Base-by-base conservation (phyloP, 2,113 vertebrate genomes). In the Xiphophorus couchianus region DNA sequence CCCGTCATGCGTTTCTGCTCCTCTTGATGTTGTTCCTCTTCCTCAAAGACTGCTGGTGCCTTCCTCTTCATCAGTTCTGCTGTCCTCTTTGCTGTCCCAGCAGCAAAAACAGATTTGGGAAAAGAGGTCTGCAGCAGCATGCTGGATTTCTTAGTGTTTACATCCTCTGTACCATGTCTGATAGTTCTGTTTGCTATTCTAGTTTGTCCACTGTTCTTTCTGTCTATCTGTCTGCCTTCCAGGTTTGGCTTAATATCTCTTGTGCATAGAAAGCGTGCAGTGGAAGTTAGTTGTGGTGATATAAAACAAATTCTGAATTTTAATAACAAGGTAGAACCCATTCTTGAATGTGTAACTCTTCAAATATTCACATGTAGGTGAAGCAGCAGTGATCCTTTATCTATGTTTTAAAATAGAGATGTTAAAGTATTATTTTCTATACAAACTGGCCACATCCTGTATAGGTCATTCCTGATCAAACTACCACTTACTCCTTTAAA, bases 1-100 rank as follows among this genome's bases (percentile, higher is more conserved):
- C 77, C 66, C 77, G 7, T 22, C 54, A 30, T 91, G n/a, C 0
- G 30, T 66, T 62, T 8, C 17, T 76, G 9, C 6, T 82, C 69
- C n/a, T 86, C 67, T 4, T 19, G 61, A 2, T 14, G 28, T 27
- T 58, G 2, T 61, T 84, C 73, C 10, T 76, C 42, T 2, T 78
- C 75, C 42, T 35, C 29, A 62, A n/a, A 65, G 1, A 3, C 25
- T 30, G 54, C 1, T n/a, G 62, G 66, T 0, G 69, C 29, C 71
- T 82, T 93, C 39, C 39, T 91, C 78, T 48, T 93, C 63, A 86
- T 0, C 19, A 35, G 66, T 61, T 94, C 90, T 5, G 94, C 72
- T 5, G 31, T 93, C 76, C 88, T 96, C 84, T 94, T 96, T 0
- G 95, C 95, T 0, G 93, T 94, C 60, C 94, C 95, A 29, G 95